Conservation (phyloP, 2,797 vertebrate genomes). For the Cyclura pinguis region DNA sequence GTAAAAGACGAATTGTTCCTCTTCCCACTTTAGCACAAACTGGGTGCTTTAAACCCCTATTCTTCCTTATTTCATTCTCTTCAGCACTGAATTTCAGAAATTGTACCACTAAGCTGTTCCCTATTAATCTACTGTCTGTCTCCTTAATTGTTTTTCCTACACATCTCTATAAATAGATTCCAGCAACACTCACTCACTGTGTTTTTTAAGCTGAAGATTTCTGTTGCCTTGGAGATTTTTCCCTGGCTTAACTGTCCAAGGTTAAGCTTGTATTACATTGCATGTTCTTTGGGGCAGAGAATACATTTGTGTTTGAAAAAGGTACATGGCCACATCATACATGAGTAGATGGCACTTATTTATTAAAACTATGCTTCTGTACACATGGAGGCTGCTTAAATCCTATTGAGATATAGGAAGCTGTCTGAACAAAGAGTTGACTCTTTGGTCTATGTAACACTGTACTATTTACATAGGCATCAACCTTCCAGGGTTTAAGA, state of each 20-base stretch:
- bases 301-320: constrained; percentile 49
- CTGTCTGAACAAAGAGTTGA: background rate
- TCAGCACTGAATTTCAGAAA: constrained; percentile 58
- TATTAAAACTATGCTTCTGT: background rate
- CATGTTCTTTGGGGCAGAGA: constrained; percentile 59
- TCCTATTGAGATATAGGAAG: background rate
- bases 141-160: constrained; percentile 80
- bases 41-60: background rate
- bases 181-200: constrained; percentile 71
- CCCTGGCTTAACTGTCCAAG: constrained; percentile 57
- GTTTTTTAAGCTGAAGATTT: constrained; percentile 80
- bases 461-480: background rate
- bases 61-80: constrained; percentile 40
- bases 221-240: constrained; percentile 79
- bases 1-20: background rate
- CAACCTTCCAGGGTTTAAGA: background rate
- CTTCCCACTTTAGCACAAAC: background rate
- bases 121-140: constrained; percentile 75
- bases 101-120: constrained; percentile 68
- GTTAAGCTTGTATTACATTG: constrained; percentile 59
- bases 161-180: constrained; percentile 81
- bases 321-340: constrained; percentile 19
- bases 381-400: background rate
- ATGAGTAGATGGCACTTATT: constrained; percentile 30
- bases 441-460: background rate